These are phyloP conservation scores for Champsocephalus esox DNA, from an alignment of 2,797 vertebrate genomes.

Conservation along the genomic window DNA sequence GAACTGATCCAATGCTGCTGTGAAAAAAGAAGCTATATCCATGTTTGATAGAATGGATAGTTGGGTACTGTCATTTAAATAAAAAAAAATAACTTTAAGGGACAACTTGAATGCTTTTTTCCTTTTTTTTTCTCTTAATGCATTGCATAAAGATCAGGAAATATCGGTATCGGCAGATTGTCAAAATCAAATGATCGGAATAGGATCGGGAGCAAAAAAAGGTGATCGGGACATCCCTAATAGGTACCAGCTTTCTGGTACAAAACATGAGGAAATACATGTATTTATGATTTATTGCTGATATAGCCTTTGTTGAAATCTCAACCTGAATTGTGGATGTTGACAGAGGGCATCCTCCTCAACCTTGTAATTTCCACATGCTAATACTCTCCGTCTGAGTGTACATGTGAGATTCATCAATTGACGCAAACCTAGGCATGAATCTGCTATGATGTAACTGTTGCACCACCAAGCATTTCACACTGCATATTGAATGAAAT, in stretches of 20 bases:
- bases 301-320: background rate
- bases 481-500: slow-evolving; percentile 4
- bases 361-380: slow-evolving; percentile 1
- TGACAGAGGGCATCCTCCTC: slow-evolving; percentile 6
- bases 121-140: too few species aligned
- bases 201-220: too few species aligned
- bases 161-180: too few species aligned
- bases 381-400: background rate
- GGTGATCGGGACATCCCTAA: too few species aligned
- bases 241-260: background rate
- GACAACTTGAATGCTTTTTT: too few species aligned
- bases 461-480: slow-evolving; percentile 10
- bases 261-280: background rate
- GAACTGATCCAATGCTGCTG: too few species aligned
- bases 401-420: slow-evolving; percentile 2
- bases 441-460: background rate
- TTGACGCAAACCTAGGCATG: slow-evolving; percentile 6
- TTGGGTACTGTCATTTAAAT: too few species aligned
- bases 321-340: slow-evolving; percentile 2
- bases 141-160: too few species aligned
- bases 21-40: too few species aligned
- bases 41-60: too few species aligned
- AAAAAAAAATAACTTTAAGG: too few species aligned
- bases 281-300: background rate
- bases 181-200: too few species aligned